Percentiles rank a stretch among this genome's conserved stretches.
phyloP scores from a whole-genome alignment of 2,888 invertebrate genomes.

The Thelaira solivaga region DNA sequence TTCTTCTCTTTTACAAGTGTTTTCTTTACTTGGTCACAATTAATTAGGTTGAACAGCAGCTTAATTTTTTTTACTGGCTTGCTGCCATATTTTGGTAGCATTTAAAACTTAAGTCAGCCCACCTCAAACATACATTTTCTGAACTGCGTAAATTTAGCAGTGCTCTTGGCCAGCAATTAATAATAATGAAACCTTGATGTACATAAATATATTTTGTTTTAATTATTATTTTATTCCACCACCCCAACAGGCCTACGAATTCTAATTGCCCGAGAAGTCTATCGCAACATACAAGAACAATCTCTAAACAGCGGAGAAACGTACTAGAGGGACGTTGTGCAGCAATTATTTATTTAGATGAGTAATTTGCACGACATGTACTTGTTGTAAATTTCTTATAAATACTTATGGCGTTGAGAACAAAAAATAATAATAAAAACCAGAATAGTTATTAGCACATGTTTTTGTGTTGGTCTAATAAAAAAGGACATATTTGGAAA shows the following conservation, averaged over 20 bases:
- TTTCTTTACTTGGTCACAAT: no score
- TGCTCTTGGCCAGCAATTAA: neutral
- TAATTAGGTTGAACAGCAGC: no score
- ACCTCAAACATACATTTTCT: slow-evolving; percentile 14
- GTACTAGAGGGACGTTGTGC: slow-evolving; percentile 7
- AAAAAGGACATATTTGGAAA: neutral
- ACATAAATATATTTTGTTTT: slow-evolving; percentile 14
- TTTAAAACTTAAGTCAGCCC: neutral
- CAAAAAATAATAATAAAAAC: no score
- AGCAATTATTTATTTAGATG: slow-evolving; percentile 56
- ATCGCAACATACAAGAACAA: slow-evolving; percentile 30
- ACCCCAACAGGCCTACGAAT: slow-evolving; percentile 71
- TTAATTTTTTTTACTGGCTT: no score
- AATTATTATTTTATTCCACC: slow-evolving; percentile 16
- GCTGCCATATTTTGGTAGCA: no score
- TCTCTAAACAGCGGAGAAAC: slow-evolving; percentile 28
- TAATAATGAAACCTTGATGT: slow-evolving; percentile 13
- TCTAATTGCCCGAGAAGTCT: slow-evolving; percentile 69
- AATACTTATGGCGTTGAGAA: neutral
- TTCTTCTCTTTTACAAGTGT: no score
- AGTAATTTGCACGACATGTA: slow-evolving; percentile 51
- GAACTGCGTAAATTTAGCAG: slow-evolving; percentile 5
- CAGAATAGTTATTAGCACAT: neutral
- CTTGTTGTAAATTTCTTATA: slow-evolving; percentile 11
- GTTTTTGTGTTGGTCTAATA: neutral